These are phyloP conservation scores for Stictonetta naevosa DNA, from an alignment of 2,113 vertebrate species.

Conservation along the genomic window DNA sequence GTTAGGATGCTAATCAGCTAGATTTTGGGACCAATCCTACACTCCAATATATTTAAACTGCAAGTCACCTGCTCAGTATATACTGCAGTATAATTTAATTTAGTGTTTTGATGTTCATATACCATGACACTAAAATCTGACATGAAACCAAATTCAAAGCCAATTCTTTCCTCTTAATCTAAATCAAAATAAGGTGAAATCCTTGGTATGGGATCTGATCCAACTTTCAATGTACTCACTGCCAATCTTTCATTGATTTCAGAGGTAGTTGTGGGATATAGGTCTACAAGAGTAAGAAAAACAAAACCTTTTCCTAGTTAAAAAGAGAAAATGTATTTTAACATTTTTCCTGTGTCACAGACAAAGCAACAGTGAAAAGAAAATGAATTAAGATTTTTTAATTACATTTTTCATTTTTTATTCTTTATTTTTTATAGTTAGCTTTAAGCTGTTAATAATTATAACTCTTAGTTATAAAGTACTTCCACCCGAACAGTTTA, in stretches of 20 bases:
- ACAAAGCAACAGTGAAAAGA: not conserved
- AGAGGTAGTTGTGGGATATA: not conserved
- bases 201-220: not conserved
- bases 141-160: not conserved
- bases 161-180: not conserved
- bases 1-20: not conserved
- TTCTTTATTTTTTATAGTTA: not conserved
- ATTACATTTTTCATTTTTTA: not conserved
- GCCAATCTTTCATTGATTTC: not conserved
- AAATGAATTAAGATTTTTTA: not conserved
- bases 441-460: not conserved
- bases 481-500: not conserved
- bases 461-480: not conserved
- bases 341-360: not conserved
- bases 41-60: not conserved
- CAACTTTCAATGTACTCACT: not conserved
- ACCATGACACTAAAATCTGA: not conserved
- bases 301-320: not conserved
- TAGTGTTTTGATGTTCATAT: not conserved
- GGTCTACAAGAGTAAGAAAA: not conserved
- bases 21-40: not conserved
- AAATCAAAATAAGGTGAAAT: not conserved
- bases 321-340: not conserved
- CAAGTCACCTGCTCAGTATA: not conserved
- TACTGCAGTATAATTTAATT: not conserved